phyloP scores from a whole-genome alignment of 2,888 invertebrate species.

The Archaeoteleia sp. region DNA sequence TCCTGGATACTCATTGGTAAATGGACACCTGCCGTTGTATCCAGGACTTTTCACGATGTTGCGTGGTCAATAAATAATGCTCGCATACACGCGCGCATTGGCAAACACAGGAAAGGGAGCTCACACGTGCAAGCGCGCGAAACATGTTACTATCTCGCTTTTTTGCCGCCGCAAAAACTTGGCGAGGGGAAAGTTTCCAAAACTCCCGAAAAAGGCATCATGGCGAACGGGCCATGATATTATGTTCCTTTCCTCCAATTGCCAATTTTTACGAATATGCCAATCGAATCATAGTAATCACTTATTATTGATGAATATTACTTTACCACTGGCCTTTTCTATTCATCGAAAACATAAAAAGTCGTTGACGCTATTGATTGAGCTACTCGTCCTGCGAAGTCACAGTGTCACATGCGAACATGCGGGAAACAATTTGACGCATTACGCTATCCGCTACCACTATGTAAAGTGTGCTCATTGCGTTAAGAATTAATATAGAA shows the following conservation, averaged over 20 bases:
- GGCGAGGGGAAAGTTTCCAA: conserved; percentile 1
- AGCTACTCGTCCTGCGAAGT: conserved; percentile 26
- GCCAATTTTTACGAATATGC: too few species aligned
- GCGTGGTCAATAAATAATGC: conserved; percentile 54
- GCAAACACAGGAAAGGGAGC: conserved; percentile 24
- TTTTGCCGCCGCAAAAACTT: conserved; percentile 6
- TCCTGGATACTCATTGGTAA: conserved; percentile 26
- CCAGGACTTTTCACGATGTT: conserved; percentile 34
- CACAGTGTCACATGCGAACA: conserved; percentile 32
- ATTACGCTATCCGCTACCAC: conserved; percentile 7
- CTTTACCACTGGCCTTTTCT: not conserved
- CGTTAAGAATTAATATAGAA: not conserved
- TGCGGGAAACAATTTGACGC: conserved; percentile 17
- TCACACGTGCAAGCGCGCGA: conserved; percentile 33
- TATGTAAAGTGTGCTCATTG: conserved; percentile 21
- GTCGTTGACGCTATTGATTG: conserved; percentile 50
- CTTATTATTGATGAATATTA: conserved; percentile 7
- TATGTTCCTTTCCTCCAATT: too few species aligned
- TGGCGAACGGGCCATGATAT: too few species aligned
- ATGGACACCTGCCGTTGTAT: conserved; percentile 36
- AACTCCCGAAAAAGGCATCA: too few species aligned
- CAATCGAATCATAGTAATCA: conserved; percentile 8
- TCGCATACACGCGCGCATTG: conserved; percentile 26
- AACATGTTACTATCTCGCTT: conserved; percentile 22
- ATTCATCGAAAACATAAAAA: conserved; percentile 28